Percentiles rank a stretch among this genome's conserved stretches.
Evolutionary conservation across 1,140 invertebrate species (phyloP).

Genomic region (Rhyacophila brunnea): DNA sequence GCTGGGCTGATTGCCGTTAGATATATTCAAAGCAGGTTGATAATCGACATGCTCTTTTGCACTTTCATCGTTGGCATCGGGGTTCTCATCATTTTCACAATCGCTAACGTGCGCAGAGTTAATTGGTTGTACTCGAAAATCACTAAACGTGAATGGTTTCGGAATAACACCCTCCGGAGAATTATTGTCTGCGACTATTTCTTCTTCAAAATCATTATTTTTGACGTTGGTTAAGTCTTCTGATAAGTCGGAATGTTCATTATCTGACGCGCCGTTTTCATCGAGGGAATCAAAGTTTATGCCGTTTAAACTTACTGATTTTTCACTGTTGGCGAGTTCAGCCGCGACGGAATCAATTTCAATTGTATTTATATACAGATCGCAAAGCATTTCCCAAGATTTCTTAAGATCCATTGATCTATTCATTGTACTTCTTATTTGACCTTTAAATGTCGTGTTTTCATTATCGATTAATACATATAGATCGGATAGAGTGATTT

Average conservation of each 20-base stretch:
- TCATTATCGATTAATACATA: constrained; percentile 13
- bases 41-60: too few relatives aligned
- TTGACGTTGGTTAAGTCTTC: constrained; percentile 7
- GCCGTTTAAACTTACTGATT: constrained; percentile 25
- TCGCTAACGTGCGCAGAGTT: constrained; percentile 16
- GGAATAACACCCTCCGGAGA: constrained; percentile 2
- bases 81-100: constrained; percentile 8
- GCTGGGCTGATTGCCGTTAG: neutral
- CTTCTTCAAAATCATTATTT: constrained; percentile 1
- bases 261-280: constrained; percentile 12
- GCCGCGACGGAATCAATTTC: constrained; percentile 54
- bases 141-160: constrained; percentile 53
- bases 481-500: constrained; percentile 3
- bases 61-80: neutral
- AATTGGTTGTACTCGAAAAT: constrained; percentile 45
- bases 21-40: neutral
- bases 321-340: constrained; percentile 41
- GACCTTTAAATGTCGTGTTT: neutral
- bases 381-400: constrained; percentile 59
- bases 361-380: constrained; percentile 51
- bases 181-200: neutral
- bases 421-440: constrained; percentile 9
- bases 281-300: constrained; percentile 10
- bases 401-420: constrained; percentile 54
- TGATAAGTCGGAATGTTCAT: constrained; percentile 9